Conservation (phyloP, 2,797 vertebrate genomes). For the Muraenolepis orangiensis region DNA sequence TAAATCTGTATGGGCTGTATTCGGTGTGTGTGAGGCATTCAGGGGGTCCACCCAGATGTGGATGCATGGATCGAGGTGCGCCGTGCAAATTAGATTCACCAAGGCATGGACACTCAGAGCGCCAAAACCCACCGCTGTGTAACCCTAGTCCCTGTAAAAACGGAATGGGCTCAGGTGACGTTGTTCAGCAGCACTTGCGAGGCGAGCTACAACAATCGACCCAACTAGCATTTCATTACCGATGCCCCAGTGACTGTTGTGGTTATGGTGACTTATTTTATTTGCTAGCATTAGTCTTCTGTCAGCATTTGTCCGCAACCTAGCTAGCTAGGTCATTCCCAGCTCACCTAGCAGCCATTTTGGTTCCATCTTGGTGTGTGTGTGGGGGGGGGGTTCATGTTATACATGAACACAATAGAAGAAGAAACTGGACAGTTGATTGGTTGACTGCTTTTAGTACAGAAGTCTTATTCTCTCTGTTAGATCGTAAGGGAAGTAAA, state of each 20-base stretch:
- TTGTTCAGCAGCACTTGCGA: neutral
- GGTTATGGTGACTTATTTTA: slow-evolving; percentile 2
- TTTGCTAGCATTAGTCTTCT: slow-evolving; percentile 5
- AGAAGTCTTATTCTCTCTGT: neutral
- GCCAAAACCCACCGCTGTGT: neutral
- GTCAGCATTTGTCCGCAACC: slow-evolving; percentile 25
- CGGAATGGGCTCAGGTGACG: neutral
- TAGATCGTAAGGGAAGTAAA: neutral
- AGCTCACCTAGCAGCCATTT: neutral
- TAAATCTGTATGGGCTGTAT: neutral
- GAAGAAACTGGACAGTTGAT: neutral
- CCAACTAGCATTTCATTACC: neutral
- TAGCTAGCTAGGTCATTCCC: too few species aligned
- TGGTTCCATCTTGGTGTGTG: neutral
- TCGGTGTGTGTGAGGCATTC: neutral
- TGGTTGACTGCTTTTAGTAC: neutral
- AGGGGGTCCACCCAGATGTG: neutral
- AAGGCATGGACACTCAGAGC: neutral
- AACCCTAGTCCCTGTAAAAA: neutral
- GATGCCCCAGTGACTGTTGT: slow-evolving; percentile 2
- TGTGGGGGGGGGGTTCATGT: too few species aligned
- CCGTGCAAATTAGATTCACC: neutral
- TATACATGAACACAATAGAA: neutral
- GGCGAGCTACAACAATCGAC: neutral
- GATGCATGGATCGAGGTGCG: neutral